Conservation (phyloP, 2,888 invertebrate genomes). For the Volucella bombylans region DNA sequence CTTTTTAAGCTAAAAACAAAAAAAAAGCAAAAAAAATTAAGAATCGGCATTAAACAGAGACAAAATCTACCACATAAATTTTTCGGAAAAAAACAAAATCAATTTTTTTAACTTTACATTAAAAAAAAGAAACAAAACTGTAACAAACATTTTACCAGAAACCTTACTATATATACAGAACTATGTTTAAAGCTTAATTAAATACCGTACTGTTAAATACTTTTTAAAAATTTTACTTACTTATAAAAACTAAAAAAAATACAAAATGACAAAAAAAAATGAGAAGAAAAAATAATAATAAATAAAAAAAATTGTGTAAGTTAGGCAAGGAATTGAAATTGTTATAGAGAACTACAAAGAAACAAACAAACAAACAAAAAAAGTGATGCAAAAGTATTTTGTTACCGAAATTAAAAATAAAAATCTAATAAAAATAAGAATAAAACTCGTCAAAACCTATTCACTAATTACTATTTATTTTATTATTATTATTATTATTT, state of each 20-base stretch:
- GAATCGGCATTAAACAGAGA: slow-evolving; percentile 12
- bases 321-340: slow-evolving; percentile 36
- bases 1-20: slow-evolving; percentile 35
- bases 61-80: slow-evolving; percentile 16
- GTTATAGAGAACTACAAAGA: slow-evolving; percentile 33
- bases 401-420: slow-evolving; percentile 42
- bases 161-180: slow-evolving; percentile 5
- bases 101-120: slow-evolving; percentile 14
- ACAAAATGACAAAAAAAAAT: slow-evolving; percentile 6
- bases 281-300: not conserved
- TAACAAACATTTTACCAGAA: slow-evolving; percentile 45
- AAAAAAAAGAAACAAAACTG: slow-evolving; percentile 14
- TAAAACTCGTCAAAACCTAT: not conserved
- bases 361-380: slow-evolving; percentile 6
- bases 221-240: slow-evolving; percentile 46
- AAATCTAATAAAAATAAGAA: slow-evolving; percentile 8
- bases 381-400: slow-evolving; percentile 43
- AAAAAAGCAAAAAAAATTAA: slow-evolving; percentile 53
- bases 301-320: slow-evolving; percentile 12
- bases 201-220: slow-evolving; percentile 35
- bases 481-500: no score
- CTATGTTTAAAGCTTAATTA: slow-evolving; percentile 47
- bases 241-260: slow-evolving; percentile 8
- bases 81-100: slow-evolving; percentile 2
- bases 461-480: no score